Conservation (phyloP, 2,888 invertebrate genomes). For the Cabera pusaria region DNA sequence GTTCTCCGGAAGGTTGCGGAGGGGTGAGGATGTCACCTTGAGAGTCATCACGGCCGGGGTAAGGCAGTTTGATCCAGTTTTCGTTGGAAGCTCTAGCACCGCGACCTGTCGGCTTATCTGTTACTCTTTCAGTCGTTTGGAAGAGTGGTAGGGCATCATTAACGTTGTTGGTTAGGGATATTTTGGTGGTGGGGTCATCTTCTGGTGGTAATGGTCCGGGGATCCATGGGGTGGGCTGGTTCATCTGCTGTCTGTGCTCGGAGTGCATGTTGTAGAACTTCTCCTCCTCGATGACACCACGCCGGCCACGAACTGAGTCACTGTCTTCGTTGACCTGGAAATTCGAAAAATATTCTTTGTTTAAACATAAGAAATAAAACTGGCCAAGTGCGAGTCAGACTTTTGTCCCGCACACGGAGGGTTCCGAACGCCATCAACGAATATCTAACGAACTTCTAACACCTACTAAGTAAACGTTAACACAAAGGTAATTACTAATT, state of each 20-base stretch:
- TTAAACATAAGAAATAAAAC: too few species aligned
- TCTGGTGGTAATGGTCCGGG: constrained; percentile 66
- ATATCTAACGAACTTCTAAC: too few species aligned
- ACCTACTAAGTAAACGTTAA: too few species aligned
- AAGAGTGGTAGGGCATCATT: constrained; percentile 56
- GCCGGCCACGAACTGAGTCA: constrained; percentile 59
- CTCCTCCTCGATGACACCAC: constrained; percentile 77
- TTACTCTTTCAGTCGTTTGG: constrained; percentile 71
- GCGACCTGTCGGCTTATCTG: constrained; percentile 81
- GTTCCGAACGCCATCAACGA: too few species aligned
- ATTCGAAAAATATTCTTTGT: too few species aligned
- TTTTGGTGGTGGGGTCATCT: constrained; percentile 70
- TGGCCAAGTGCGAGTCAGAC: too few species aligned
- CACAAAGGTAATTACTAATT: too few species aligned
- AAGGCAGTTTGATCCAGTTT: constrained; percentile 85
- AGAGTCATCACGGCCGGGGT: constrained; percentile 62
- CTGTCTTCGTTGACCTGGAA: constrained; percentile 51
- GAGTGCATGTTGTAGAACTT: constrained; percentile 67
- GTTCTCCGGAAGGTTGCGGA: constrained; percentile 79
- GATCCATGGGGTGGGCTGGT: constrained; percentile 63
- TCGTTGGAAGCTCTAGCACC: constrained; percentile 84
- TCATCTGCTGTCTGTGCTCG: constrained; percentile 49
- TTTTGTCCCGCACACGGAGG: too few species aligned
- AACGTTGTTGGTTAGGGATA: constrained; percentile 63
- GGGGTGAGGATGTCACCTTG: constrained; percentile 75